Evolutionary conservation across 64 coral and sea anemone genomes (phyloP).

Genomic region (Cladopsammia gracilis): DNA sequence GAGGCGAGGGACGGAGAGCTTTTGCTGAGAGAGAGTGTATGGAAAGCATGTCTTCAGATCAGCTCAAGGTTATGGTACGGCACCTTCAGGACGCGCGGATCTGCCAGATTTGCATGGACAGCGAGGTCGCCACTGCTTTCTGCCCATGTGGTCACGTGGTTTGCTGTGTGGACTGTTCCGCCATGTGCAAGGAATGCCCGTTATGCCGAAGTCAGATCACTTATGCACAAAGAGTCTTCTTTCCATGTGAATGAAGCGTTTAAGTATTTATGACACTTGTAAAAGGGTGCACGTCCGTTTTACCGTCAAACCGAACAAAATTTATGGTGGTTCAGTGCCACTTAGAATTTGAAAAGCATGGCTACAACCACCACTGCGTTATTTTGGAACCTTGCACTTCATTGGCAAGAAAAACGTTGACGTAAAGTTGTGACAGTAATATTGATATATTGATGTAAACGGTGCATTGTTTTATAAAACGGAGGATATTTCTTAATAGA

Average conservation of each 20-base stretch:
- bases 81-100: slow-evolving; percentile 93
- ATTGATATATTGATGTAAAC: too few relatives aligned
- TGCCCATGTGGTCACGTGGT: slow-evolving; percentile 99
- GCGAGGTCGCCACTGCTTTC: slow-evolving; percentile 94
- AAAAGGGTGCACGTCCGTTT: background rate
- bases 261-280: background rate
- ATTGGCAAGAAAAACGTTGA: too few relatives aligned
- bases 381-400: too few relatives aligned
- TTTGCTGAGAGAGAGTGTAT: slow-evolving; percentile 71
- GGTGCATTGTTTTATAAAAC: too few relatives aligned
- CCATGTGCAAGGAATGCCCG: slow-evolving; percentile 98
- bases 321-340: too few relatives aligned
- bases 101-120: slow-evolving; percentile 99
- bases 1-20: slow-evolving; percentile 40
- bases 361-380: too few relatives aligned
- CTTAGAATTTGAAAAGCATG: too few relatives aligned
- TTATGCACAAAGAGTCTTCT: slow-evolving; percentile 98
- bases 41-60: slow-evolving; percentile 72
- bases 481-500: background rate
- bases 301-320: too few relatives aligned
- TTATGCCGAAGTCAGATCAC: slow-evolving; percentile 97
- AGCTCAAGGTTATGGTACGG: slow-evolving; percentile 92
- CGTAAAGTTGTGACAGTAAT: too few relatives aligned
- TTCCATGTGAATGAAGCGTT: slow-evolving; percentile 80
- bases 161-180: slow-evolving; percentile 95